Evolutionary conservation across 2,888 invertebrate genomes (phyloP).

Genomic region (Cyclophora albipunctata): DNA sequence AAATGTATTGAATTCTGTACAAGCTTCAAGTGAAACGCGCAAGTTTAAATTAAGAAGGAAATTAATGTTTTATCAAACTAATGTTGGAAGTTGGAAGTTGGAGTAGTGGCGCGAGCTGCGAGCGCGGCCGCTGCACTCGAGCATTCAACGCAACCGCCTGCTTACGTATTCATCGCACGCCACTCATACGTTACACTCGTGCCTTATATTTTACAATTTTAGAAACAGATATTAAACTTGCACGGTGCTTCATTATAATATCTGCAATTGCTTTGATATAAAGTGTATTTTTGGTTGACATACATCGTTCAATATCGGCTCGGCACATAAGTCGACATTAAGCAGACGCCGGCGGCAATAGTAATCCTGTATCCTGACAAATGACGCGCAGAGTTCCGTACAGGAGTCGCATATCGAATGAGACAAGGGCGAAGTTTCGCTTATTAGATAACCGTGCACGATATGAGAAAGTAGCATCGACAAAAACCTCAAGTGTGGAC

Average conservation of each 20-base stretch:
- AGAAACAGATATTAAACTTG: conserved; percentile 15
- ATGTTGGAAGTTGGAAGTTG: conserved; percentile 8
- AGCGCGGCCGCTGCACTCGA: conserved; percentile 18
- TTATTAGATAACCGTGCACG: conserved; percentile 66
- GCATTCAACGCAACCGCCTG: conserved; percentile 15
- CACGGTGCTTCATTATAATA: too few species aligned
- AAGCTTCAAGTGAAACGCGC: conserved; percentile 11
- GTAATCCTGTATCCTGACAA: conserved; percentile 37
- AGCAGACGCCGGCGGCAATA: conserved; percentile 10
- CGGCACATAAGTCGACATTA: conserved; percentile 7
- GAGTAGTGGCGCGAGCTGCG: conserved; percentile 1
- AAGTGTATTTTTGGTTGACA: too few species aligned
- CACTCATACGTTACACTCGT: conserved; percentile 33
- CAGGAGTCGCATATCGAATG: conserved; percentile 66
- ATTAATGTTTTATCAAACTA: conserved; percentile 32
- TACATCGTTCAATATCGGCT: too few species aligned
- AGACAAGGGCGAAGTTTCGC: conserved; percentile 61
- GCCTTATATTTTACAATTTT: conserved; percentile 33
- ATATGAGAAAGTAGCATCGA: conserved; percentile 64
- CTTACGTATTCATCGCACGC: conserved; percentile 41
- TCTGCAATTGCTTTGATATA: too few species aligned
- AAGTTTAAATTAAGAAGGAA: conserved; percentile 25
- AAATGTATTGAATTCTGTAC: conserved; percentile 7
- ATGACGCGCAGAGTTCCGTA: conserved; percentile 47
- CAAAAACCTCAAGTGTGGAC: conserved; percentile 62